Evolutionary conservation across 2,797 vertebrate species (phyloP).

Genomic region (Rhadinocentrus ornatus): DNA sequence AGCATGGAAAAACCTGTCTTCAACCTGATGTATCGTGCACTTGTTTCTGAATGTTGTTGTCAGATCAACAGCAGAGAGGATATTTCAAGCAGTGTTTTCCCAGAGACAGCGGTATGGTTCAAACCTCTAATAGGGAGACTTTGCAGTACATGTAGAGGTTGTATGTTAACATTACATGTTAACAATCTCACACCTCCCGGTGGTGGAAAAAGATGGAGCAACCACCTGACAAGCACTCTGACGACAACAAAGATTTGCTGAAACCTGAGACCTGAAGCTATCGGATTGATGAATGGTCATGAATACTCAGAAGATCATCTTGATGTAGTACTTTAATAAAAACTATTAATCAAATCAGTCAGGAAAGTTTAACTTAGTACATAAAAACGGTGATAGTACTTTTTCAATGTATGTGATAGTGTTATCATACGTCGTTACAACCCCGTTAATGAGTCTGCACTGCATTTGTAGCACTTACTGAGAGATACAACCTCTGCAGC

Average conservation of each 20-base stretch:
- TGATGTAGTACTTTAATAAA: slow-evolving; percentile 3
- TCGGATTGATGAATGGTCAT: slow-evolving; percentile 15
- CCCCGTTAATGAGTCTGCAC: slow-evolving; percentile 20
- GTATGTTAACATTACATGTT: slow-evolving; percentile 34
- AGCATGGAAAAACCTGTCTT: slow-evolving; percentile 60
- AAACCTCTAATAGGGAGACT: slow-evolving; percentile 39
- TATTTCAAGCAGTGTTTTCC: slow-evolving; percentile 64
- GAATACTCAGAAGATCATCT: slow-evolving; percentile 24
- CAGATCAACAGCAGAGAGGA: slow-evolving; percentile 53
- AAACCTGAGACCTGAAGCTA: slow-evolving; percentile 52
- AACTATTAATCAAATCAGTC: background rate
- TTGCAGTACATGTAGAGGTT: slow-evolving; percentile 11
- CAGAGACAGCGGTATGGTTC: slow-evolving; percentile 51
- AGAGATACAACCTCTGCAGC: slow-evolving; percentile 25
- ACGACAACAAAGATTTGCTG: slow-evolving; percentile 62
- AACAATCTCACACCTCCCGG: slow-evolving; percentile 66
- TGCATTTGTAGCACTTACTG: slow-evolving; percentile 34
- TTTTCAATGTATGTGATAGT: slow-evolving; percentile 24
- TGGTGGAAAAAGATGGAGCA: slow-evolving; percentile 31
- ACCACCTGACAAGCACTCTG: slow-evolving; percentile 49
- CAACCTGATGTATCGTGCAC: slow-evolving; percentile 41
- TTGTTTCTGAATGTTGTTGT: slow-evolving; percentile 41
- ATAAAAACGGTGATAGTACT: slow-evolving; percentile 5
- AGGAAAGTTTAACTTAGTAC: background rate
- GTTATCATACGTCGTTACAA: slow-evolving; percentile 14